Evolutionary conservation across 1,140 invertebrate species (phyloP).

Genomic region (Archivesica marissinica): DNA sequence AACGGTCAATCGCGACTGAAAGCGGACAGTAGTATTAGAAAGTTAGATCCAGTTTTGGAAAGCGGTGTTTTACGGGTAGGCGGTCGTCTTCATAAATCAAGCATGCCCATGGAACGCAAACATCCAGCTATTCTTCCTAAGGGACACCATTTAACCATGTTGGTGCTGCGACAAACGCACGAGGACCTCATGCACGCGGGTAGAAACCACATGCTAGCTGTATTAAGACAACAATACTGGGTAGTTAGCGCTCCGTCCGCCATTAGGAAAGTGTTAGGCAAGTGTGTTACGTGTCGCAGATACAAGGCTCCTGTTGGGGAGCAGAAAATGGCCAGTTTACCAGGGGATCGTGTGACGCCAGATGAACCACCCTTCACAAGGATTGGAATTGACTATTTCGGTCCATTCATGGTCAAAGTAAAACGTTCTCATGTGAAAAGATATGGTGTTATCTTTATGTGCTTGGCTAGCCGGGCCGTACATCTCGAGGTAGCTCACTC

Average conservation of each 20-base stretch:
- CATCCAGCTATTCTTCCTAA: neutral
- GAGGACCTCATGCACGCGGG: neutral
- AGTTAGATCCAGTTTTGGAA: neutral
- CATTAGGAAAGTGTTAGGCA: neutral
- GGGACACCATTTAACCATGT: neutral
- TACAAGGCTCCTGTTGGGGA: neutral
- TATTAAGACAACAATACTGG: conserved; percentile 15
- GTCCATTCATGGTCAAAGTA: conserved; percentile 69
- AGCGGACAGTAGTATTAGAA: neutral
- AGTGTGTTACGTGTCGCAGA: conserved; percentile 40
- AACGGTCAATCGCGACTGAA: neutral
- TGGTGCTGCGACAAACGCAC: conserved; percentile 29
- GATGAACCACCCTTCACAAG: conserved; percentile 65
- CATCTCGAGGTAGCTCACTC: conserved; percentile 20
- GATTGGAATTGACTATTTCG: conserved; percentile 66
- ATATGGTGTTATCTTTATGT: neutral
- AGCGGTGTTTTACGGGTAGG: neutral
- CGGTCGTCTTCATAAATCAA: neutral
- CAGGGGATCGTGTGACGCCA: neutral
- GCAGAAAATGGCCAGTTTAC: conserved; percentile 23
- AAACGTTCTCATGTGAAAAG: conserved; percentile 25
- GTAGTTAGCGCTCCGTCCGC: neutral
- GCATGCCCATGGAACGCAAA: neutral
- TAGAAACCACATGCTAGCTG: neutral
- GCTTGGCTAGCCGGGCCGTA: neutral